Percentiles rank a stretch among this genome's conserved stretches.
Evolutionary conservation across 2,797 vertebrate genomes (phyloP).

Genomic region (Lagodon rhomboides): DNA sequence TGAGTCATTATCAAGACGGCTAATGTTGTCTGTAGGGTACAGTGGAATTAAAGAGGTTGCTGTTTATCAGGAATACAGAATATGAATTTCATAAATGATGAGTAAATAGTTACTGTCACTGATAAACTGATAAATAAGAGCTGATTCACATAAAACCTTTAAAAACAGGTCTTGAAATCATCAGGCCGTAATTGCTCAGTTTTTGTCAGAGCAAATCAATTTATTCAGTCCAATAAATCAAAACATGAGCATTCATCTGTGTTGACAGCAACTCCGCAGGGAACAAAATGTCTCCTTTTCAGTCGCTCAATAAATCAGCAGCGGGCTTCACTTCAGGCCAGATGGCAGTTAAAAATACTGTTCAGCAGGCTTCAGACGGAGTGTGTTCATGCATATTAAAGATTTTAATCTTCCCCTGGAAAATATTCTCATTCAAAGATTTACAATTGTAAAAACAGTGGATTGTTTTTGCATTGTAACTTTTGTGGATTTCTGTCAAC

Average conservation of each 20-base stretch:
- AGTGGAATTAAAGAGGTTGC: no score
- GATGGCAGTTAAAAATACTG: background rate
- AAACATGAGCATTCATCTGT: background rate
- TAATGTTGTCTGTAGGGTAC: no score
- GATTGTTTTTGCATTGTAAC: background rate
- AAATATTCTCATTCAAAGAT: background rate
- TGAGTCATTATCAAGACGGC: no score
- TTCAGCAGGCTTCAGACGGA: background rate
- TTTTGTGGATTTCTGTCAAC: background rate
- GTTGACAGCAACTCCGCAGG: background rate
- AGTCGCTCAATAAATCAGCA: background rate
- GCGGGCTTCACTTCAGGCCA: background rate
- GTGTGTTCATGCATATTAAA: background rate
- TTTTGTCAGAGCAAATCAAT: background rate
- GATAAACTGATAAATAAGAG: no score
- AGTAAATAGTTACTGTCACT: no score
- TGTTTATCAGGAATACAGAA: background rate
- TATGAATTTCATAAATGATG: background rate
- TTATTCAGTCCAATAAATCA: background rate
- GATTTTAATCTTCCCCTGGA: background rate
- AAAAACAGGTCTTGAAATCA: background rate
- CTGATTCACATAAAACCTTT: background rate
- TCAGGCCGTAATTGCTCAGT: background rate
- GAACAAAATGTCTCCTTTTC: background rate
- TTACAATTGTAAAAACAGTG: background rate